Evolutionary conservation across 2,797 vertebrate genomes (phyloP).

Genomic region (Carapus acus): DNA sequence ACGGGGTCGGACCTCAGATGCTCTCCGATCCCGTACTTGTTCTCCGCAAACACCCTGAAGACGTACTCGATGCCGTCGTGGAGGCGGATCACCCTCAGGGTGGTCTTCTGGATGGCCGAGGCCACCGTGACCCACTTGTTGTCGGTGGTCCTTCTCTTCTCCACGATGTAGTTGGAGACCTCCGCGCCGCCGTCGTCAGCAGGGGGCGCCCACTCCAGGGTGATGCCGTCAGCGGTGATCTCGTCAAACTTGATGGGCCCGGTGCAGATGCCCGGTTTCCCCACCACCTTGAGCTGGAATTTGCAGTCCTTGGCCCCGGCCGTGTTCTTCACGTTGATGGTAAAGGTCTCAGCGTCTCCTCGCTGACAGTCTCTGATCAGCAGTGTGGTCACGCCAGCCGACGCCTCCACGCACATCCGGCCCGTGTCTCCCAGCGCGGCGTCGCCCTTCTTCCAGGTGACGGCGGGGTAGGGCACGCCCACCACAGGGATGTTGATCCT

Average conservation of each 20-base stretch:
- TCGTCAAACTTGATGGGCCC: constrained; percentile 94
- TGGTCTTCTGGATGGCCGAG: constrained; percentile 95
- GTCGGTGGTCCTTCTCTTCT: constrained; percentile 90
- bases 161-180: constrained; percentile 95
- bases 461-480: constrained; percentile 81
- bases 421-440: constrained; percentile 79
- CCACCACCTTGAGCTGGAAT: constrained; percentile 89
- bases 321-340: constrained; percentile 80
- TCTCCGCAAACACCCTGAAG: constrained; percentile 96
- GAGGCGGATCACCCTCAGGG: constrained; percentile 90
- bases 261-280: constrained; percentile 93
- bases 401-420: constrained; percentile 85
- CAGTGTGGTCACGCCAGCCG: constrained; percentile 82
- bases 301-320: constrained; percentile 87
- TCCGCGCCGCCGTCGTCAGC: constrained; percentile 94
- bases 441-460: constrained; percentile 91
- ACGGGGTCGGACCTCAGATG: constrained; percentile 90
- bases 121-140: constrained; percentile 96
- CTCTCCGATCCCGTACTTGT: constrained; percentile 96
- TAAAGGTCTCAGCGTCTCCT: constrained; percentile 88
- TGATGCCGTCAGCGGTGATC: constrained; percentile 93
- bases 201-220: constrained; percentile 93
- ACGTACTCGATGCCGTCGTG: constrained; percentile 94
- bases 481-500: constrained; percentile 87
- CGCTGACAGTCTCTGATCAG: constrained; percentile 91